These are phyloP conservation scores for Berghia stephanieae DNA, from an alignment of 1,140 invertebrate species.

Conservation along the genomic window DNA sequence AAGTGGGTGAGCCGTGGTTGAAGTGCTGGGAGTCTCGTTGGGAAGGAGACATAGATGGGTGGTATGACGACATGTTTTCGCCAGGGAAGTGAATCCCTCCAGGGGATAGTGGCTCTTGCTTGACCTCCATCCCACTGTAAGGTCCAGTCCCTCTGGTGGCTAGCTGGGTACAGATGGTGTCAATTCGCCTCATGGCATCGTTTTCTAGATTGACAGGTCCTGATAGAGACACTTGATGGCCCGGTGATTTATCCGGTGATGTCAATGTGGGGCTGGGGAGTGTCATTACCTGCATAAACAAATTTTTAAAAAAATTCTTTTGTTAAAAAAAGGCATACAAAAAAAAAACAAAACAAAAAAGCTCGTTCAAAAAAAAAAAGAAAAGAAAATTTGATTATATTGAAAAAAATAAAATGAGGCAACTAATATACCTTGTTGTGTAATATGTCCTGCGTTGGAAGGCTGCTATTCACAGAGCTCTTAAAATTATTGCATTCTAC, in stretches of 20 bases:
- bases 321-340: neutral
- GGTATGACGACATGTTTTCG: neutral
- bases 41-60: slow-evolving; percentile 19
- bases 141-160: slow-evolving; percentile 33
- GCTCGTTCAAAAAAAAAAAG: neutral
- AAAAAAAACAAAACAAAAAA: slow-evolving; percentile 4
- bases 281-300: slow-evolving; percentile 13
- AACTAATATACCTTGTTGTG: no score
- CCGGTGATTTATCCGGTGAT: slow-evolving; percentile 27
- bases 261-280: slow-evolving; percentile 31
- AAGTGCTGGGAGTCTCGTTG: slow-evolving; percentile 21
- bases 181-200: slow-evolving; percentile 40
- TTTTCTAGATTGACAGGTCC: slow-evolving; percentile 30
- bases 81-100: slow-evolving; percentile 28
- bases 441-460: no score
- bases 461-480: no score
- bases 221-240: slow-evolving; percentile 13
- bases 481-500: no score
- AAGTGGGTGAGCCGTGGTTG: slow-evolving; percentile 33
- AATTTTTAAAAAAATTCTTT: neutral
- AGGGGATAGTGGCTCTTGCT: slow-evolving; percentile 47
- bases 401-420: no score
- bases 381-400: no score
- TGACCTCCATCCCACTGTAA: slow-evolving; percentile 25
- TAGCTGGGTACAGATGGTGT: slow-evolving; percentile 45